phyloP scores from a whole-genome alignment of 2,113 vertebrate genomes.

The Tragulus kanchil region DNA sequence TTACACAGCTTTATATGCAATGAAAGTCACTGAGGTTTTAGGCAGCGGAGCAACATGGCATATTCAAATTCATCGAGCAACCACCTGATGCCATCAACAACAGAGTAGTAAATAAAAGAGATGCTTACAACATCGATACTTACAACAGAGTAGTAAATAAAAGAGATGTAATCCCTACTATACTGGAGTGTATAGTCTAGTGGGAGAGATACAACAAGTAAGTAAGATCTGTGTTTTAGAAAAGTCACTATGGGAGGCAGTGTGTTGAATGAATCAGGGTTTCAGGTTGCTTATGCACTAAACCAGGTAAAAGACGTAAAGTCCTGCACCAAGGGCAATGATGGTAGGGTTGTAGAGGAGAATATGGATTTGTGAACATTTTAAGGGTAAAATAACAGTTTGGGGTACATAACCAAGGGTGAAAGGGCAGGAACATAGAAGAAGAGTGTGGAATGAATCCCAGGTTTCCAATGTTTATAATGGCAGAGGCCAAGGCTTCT shows the following conservation, averaged over 20 bases:
- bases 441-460: not conserved
- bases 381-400: not conserved
- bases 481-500: not conserved
- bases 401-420: not conserved
- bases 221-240: not conserved
- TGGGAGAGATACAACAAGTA: not conserved
- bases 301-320: not conserved
- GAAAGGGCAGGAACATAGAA: not conserved
- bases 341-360: not conserved
- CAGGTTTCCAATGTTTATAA: not conserved
- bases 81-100: not conserved
- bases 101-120: not conserved
- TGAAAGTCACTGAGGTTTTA: not conserved
- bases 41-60: not conserved
- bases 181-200: not conserved
- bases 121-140: not conserved
- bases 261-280: not conserved
- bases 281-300: not conserved
- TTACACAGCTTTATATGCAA: not conserved
- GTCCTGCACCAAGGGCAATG: not conserved
- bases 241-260: not conserved
- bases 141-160: not conserved
- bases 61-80: not conserved
- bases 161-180: not conserved
- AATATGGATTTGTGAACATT: not conserved